A percentile compares a stretch with the other conserved stretches of the same genome.
phyloP scores from a whole-genome alignment of 2,797 vertebrate genomes.

The Myiotriccus ornatus region DNA sequence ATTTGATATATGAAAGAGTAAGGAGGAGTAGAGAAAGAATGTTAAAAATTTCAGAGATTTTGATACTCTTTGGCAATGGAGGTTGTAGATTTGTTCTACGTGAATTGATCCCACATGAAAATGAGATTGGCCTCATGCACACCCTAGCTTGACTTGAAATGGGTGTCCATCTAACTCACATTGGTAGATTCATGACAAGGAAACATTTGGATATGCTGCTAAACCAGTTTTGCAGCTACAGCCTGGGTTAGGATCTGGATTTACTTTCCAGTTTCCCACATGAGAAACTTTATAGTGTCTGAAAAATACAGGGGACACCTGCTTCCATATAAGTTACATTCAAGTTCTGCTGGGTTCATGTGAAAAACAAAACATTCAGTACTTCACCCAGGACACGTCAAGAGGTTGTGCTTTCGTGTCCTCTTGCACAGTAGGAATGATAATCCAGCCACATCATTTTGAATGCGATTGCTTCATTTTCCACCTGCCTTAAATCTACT shows the following conservation, averaged over 20 bases:
- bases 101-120: not conserved
- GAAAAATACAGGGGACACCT: not conserved
- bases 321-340: not conserved
- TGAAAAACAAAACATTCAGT: constrained; percentile 7
- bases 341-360: not conserved
- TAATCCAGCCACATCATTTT: not conserved
- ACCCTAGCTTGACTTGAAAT: not conserved
- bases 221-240: not conserved
- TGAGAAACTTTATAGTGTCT: not conserved
- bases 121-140: not conserved
- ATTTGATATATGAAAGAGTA: not conserved
- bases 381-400: not conserved
- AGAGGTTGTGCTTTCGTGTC: not conserved
- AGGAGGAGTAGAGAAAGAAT: not conserved
- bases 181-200: not conserved
- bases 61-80: not conserved
- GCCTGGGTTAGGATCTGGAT: not conserved
- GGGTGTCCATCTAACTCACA: not conserved
- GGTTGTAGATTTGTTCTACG: not conserved
- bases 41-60: not conserved
- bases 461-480: not conserved
- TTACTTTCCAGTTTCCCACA: not conserved
- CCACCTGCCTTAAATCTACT: constrained; percentile 41
- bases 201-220: not conserved
- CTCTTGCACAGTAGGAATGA: not conserved